Evolutionary conservation across 2,113 vertebrate species (phyloP).

Genomic region (Trogon surrucura): DNA sequence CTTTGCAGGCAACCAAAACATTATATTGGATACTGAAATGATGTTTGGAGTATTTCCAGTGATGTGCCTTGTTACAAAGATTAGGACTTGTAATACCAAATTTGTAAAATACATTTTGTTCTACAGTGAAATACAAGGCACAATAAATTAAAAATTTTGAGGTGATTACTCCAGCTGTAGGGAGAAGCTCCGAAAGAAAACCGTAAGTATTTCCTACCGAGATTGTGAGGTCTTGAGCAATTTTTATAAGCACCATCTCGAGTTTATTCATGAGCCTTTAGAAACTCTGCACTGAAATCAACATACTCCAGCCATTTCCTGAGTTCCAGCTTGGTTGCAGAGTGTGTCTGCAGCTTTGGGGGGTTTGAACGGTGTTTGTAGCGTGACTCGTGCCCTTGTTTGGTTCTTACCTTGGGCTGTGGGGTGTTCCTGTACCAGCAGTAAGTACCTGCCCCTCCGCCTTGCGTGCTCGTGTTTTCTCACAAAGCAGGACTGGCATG

Average conservation of each 20-base stretch:
- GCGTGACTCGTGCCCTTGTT: accelerated
- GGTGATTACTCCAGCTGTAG: not conserved
- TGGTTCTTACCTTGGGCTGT: not conserved
- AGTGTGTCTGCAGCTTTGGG: not conserved
- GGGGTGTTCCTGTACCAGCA: not conserved
- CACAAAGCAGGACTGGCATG: not conserved
- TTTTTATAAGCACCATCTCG: not conserved
- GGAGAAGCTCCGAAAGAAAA: not conserved
- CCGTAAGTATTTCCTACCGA: not conserved
- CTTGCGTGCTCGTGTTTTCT: not conserved
- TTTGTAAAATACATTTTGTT: not conserved
- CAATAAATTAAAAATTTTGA: not conserved
- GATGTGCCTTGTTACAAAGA: not conserved
- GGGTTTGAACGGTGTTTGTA: not conserved
- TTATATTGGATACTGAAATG: not conserved
- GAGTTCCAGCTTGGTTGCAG: not conserved
- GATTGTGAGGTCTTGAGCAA: not conserved
- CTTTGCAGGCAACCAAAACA: not conserved
- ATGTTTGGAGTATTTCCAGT: not conserved
- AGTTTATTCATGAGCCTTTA: not conserved
- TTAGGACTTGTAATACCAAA: not conserved
- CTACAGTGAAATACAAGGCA: not conserved
- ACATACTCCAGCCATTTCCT: not conserved
- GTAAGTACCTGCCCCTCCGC: not conserved
- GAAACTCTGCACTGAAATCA: not conserved